These are phyloP conservation scores for Barypeithes pellucidus DNA, from an alignment of 2,888 invertebrate species.

Conservation along the genomic window DNA sequence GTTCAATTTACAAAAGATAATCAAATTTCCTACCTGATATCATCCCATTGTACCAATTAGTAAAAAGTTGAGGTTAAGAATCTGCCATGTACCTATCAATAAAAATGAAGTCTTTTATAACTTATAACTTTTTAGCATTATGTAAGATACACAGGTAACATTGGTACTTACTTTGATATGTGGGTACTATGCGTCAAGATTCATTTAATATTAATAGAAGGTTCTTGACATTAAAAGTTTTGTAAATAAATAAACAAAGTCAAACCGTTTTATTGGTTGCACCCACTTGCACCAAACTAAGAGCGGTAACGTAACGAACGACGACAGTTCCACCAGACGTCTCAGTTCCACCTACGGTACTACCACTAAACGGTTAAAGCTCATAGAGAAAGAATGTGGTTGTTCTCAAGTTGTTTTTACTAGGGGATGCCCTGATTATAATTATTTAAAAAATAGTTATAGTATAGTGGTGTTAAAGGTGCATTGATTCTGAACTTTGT, in stretches of 20 bases:
- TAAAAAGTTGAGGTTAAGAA: constrained; percentile 7
- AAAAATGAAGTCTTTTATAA: background rate
- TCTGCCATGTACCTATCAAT: background rate
- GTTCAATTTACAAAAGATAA: background rate
- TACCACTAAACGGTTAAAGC: background rate
- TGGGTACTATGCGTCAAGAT: background rate
- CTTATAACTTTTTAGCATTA: too few species aligned
- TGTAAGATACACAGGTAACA: too few species aligned
- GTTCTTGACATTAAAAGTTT: background rate
- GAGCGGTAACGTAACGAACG: too few species aligned
- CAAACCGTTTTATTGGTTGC: constrained; percentile 36
- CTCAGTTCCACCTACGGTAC: background rate
- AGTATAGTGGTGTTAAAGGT: too few species aligned
- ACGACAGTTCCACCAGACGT: too few species aligned
- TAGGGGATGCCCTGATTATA: too few species aligned
- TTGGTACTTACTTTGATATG: background rate
- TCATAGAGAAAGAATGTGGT: constrained; percentile 1
- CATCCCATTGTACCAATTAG: background rate
- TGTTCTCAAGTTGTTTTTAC: too few species aligned
- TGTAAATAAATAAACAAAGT: constrained; percentile 25
- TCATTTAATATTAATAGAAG: background rate
- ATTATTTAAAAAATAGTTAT: too few species aligned
- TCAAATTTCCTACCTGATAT: background rate
- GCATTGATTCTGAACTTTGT: too few species aligned
- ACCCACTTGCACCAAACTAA: too few species aligned